Conservation (phyloP, 2,113 vertebrate genomes). For the Pelmatolapia mariae region DNA sequence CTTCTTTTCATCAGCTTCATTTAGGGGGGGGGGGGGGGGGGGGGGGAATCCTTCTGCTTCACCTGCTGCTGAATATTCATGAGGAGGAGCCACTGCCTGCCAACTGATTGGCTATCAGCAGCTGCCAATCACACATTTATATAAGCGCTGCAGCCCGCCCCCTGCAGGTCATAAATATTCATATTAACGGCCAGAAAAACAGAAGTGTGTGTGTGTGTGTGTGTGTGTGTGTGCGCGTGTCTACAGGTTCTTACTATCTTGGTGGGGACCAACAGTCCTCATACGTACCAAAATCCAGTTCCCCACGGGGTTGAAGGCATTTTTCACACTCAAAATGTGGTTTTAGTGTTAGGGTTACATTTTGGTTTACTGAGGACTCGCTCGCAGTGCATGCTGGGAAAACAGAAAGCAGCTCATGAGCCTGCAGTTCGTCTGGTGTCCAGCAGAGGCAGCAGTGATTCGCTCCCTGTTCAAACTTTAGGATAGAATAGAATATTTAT, state of each 20-base stretch:
- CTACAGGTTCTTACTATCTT: not conserved
- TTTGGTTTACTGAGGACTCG: not conserved
- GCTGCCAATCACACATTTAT: not conserved
- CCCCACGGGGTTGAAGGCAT: not conserved
- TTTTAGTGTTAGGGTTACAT: not conserved
- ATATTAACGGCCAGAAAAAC: not conserved
- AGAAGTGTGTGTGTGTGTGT: not conserved
- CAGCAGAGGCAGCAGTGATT: not conserved
- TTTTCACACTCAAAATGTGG: not conserved
- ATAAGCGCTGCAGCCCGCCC: not conserved
- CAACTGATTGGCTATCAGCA: not conserved
- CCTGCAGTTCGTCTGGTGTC: not conserved
- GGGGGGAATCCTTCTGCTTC: not conserved
- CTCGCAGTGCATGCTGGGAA: not conserved
- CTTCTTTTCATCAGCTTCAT: not conserved
- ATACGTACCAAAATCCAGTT: not conserved
- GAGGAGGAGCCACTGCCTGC: not conserved
- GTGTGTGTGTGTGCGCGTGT: accelerated
- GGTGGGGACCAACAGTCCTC: not conserved
- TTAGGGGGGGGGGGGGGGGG: accelerated
- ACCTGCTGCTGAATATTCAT: slow-evolving; percentile 13
- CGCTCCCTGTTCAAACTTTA: not conserved
- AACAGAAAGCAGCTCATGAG: not conserved
- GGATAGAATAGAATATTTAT: not conserved
- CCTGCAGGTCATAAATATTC: not conserved